Evolutionary conservation across 2,797 vertebrate species (phyloP).

Genomic region (Dipus sagitta): DNA sequence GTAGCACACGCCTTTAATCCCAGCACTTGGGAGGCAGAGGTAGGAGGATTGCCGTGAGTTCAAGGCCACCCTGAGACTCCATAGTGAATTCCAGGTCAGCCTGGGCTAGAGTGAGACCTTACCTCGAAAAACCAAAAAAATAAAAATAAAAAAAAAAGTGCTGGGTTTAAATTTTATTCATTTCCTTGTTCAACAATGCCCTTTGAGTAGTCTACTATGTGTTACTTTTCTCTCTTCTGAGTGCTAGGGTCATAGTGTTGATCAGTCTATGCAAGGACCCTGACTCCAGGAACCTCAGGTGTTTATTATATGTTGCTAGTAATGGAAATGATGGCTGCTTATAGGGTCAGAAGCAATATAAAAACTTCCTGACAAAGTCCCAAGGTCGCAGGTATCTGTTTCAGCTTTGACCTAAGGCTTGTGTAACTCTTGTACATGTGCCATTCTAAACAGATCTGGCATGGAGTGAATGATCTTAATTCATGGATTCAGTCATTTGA

Average conservation of each 20-base stretch:
- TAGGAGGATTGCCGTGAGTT: too few species aligned
- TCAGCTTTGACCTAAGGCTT: not conserved
- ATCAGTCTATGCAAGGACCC: not conserved
- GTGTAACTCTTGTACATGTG: not conserved
- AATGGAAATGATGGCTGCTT: not conserved
- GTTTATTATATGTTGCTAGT: not conserved
- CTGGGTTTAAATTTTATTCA: constrained; percentile 11
- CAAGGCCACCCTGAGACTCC: too few species aligned
- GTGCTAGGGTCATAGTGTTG: not conserved
- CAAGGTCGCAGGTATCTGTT: too few species aligned
- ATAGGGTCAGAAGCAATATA: not conserved
- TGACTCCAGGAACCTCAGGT: not conserved
- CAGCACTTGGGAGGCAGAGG: too few species aligned
- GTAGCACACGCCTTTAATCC: too few species aligned
- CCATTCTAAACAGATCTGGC: not conserved
- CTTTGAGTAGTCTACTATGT: not conserved
- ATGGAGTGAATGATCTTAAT: not conserved
- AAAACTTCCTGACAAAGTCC: not conserved
- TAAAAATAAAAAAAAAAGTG: not conserved
- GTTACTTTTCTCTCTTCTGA: not conserved
- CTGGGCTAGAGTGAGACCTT: too few species aligned
- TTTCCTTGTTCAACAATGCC: not conserved
- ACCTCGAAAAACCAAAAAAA: too few species aligned
- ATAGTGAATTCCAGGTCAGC: too few species aligned
- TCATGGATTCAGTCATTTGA: not conserved